These are phyloP conservation scores for Octodon degus DNA, from an alignment of 2,113 vertebrate genomes.

Conservation along the genomic window DNA sequence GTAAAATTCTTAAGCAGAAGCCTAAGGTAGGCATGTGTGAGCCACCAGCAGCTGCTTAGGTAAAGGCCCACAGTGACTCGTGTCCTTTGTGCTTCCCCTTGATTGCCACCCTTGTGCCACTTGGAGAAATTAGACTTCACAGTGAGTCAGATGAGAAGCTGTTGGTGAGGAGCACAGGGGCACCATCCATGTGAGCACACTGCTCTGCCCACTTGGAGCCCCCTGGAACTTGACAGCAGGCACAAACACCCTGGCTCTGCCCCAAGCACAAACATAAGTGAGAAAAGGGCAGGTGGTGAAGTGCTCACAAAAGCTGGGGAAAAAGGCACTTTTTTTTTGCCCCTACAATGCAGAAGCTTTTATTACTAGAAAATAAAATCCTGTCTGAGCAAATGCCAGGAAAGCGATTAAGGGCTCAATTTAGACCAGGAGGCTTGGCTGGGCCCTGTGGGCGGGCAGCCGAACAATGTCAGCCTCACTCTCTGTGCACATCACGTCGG, in stretches of 20 bases:
- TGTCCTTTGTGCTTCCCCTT: background rate
- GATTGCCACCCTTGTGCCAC: background rate
- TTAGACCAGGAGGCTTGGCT: slow-evolving; percentile 59
- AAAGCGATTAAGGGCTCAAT: slow-evolving; percentile 72
- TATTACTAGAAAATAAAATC: slow-evolving; percentile 78
- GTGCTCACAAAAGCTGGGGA: slow-evolving; percentile 27
- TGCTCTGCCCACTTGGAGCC: background rate
- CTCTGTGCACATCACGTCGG: slow-evolving; percentile 76
- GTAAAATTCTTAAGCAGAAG: slow-evolving; percentile 25
- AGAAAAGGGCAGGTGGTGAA: slow-evolving; percentile 58
- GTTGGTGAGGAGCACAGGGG: background rate
- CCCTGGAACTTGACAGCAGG: slow-evolving; percentile 34
- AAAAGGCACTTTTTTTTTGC: slow-evolving; percentile 16
- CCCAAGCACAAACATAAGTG: slow-evolving; percentile 48
- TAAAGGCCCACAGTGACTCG: background rate
- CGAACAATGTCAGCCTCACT: slow-evolving; percentile 58
- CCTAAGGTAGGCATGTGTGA: background rate
- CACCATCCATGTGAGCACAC: background rate
- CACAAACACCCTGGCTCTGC: slow-evolving; percentile 66
- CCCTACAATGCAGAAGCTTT: slow-evolving; percentile 63
- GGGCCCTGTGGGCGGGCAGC: slow-evolving; percentile 19
- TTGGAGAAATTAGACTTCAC: background rate
- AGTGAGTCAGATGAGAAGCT: background rate
- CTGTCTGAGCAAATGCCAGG: slow-evolving; percentile 48
- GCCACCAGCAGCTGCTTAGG: background rate